These are phyloP conservation scores for Okamejei kenojei DNA, from an alignment of 2,797 vertebrate genomes.

Conservation along the genomic window DNA sequence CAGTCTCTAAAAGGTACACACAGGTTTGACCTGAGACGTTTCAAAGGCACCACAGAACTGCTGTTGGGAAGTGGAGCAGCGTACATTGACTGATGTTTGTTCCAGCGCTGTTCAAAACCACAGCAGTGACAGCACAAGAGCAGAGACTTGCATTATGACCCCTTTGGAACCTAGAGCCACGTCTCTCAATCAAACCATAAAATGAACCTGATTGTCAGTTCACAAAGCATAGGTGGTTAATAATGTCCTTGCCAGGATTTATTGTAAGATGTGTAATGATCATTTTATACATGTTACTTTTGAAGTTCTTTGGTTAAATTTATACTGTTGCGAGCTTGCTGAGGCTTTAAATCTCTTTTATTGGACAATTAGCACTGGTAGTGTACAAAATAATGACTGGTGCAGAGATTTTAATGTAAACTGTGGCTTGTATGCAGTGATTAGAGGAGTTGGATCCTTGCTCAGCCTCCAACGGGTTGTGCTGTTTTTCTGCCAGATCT, in stretches of 20 bases:
- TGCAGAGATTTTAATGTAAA: constrained; percentile 32
- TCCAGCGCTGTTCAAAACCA: neutral
- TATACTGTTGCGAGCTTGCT: constrained; percentile 21
- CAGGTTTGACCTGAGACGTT: neutral
- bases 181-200: constrained; percentile 31
- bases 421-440: constrained; percentile 2
- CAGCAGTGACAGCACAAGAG: neutral
- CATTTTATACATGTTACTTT: constrained; percentile 31
- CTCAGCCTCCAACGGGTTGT: constrained; percentile 22
- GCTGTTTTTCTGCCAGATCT: constrained; percentile 35
- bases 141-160: constrained; percentile 2
- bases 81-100: neutral
- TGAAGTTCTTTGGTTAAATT: constrained; percentile 22
- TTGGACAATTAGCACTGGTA: constrained; percentile 34
- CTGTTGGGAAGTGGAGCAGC: neutral
- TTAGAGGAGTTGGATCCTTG: constrained; percentile 32
- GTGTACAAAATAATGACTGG: constrained; percentile 33
- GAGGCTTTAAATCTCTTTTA: constrained; percentile 35
- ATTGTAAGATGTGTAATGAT: constrained; percentile 35
- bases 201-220: constrained; percentile 10
- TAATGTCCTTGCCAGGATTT: constrained; percentile 25
- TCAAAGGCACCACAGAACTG: neutral
- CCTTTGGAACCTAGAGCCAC: neutral
- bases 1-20: neutral
- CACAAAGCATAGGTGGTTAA: constrained; percentile 16